Evolutionary conservation across 2,113 vertebrate species (phyloP).

Genomic region (Perccottus glenii): DNA sequence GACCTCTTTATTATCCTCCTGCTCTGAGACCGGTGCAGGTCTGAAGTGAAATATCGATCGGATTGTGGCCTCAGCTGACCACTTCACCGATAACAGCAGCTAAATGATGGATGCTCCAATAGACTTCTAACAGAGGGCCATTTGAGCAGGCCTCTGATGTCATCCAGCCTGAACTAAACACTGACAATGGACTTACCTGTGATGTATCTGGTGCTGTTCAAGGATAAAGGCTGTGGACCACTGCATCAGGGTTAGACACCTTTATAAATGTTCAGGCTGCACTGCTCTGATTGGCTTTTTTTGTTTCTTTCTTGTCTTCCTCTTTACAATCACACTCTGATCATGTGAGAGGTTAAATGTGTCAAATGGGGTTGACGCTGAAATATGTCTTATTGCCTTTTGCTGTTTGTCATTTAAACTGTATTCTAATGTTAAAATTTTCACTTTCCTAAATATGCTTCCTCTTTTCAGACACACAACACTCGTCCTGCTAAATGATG

Average conservation of each 20-base stretch:
- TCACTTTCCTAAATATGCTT: too few relatives aligned
- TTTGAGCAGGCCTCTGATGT: constrained; percentile 43
- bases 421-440: too few relatives aligned
- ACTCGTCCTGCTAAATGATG: constrained; percentile 26
- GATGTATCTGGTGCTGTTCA: constrained; percentile 37
- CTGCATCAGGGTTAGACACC: too few relatives aligned
- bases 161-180: constrained; percentile 27
- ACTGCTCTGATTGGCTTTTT: too few relatives aligned
- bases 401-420: too few relatives aligned
- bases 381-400: too few relatives aligned
- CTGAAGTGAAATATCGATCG: constrained; percentile 43
- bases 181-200: constrained; percentile 39
- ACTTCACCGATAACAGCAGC: constrained; percentile 35
- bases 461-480: too few relatives aligned
- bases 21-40: neutral
- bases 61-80: constrained; percentile 36
- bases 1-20: constrained; percentile 22
- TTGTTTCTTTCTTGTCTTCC: too few relatives aligned
- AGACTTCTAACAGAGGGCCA: constrained; percentile 23
- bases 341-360: too few relatives aligned
- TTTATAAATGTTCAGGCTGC: too few relatives aligned
- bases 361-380: too few relatives aligned
- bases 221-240: constrained; percentile 2
- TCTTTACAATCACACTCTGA: too few relatives aligned
- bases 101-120: constrained; percentile 51